phyloP scores from a whole-genome alignment of 1,140 invertebrate species.

The Sitobion miscanthi region DNA sequence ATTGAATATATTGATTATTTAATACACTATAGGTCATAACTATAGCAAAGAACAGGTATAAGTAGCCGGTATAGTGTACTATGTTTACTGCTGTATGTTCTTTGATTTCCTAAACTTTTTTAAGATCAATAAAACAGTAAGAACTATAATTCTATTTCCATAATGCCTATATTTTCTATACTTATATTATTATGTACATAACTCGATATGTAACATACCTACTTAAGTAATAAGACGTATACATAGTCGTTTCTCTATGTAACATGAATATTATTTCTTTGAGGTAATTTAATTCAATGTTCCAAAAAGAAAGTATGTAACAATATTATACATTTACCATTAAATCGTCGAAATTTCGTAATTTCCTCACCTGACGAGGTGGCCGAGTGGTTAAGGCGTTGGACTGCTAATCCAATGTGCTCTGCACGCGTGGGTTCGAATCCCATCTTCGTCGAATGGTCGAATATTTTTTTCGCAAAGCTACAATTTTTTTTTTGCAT shows the following conservation, averaged over 20 bases:
- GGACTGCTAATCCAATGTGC: conserved; percentile 11
- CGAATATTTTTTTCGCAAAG: not conserved
- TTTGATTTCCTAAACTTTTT: not conserved
- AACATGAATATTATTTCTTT: not conserved
- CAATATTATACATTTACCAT: not conserved
- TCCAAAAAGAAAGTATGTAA: not conserved
- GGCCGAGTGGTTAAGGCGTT: conserved; percentile 9
- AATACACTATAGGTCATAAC: no score
- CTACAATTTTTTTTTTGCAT: not conserved
- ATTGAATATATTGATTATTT: no score
- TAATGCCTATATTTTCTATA: not conserved
- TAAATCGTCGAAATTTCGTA: not conserved
- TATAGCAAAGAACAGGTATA: not conserved
- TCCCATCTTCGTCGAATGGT: not conserved
- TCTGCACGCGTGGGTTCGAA: conserved; percentile 9
- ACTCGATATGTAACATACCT: not conserved
- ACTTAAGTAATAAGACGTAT: not conserved
- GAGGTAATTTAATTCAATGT: not conserved
- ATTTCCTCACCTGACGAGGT: not conserved
- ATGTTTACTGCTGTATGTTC: not conserved
- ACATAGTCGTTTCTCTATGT: not conserved
- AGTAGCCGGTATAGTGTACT: not conserved
- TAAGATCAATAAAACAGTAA: not conserved
- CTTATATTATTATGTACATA: not conserved
- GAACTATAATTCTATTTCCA: not conserved